Evolutionary conservation across 2,888 invertebrate species (phyloP).

Genomic region (Pocota personata): DNA sequence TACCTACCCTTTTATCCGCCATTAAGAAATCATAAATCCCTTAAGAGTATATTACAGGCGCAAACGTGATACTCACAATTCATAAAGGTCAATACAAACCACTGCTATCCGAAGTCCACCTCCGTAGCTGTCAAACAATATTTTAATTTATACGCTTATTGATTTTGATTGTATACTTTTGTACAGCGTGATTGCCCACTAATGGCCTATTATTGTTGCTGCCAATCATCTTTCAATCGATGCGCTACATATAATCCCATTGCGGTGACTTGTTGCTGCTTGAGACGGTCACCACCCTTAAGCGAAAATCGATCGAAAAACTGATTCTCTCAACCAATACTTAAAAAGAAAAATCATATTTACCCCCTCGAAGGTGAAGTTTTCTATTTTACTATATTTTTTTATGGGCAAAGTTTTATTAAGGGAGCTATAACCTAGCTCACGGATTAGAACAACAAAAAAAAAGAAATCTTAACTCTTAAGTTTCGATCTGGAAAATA

Average conservation of each 20-base stretch:
- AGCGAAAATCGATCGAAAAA: not conserved
- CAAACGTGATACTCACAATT: too few relatives aligned
- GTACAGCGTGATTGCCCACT: constrained; percentile 34
- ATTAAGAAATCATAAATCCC: too few relatives aligned
- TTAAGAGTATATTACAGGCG: too few relatives aligned
- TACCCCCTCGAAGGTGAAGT: not conserved
- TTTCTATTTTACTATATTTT: not conserved
- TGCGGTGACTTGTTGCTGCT: constrained; percentile 50
- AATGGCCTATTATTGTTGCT: constrained; percentile 41
- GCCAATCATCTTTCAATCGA: constrained; percentile 47
- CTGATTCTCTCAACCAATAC: not conserved
- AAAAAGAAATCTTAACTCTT: constrained; percentile 9
- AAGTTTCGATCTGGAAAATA: constrained; percentile 12
- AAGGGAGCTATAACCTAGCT: not conserved
- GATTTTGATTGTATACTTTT: constrained; percentile 20
- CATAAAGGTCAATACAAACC: constrained; percentile 15
- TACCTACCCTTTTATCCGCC: too few relatives aligned
- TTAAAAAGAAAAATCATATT: not conserved
- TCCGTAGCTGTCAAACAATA: constrained; percentile 5
- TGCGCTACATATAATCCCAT: not conserved
- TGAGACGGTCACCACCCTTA: not conserved
- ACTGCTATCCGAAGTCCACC: not conserved
- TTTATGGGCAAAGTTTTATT: not conserved
- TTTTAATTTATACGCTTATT: constrained; percentile 32
- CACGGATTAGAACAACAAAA: not conserved